Base-by-base conservation (phyloP, 2,797 vertebrate species). In the Pipistrellus pygmaeus region DNA sequence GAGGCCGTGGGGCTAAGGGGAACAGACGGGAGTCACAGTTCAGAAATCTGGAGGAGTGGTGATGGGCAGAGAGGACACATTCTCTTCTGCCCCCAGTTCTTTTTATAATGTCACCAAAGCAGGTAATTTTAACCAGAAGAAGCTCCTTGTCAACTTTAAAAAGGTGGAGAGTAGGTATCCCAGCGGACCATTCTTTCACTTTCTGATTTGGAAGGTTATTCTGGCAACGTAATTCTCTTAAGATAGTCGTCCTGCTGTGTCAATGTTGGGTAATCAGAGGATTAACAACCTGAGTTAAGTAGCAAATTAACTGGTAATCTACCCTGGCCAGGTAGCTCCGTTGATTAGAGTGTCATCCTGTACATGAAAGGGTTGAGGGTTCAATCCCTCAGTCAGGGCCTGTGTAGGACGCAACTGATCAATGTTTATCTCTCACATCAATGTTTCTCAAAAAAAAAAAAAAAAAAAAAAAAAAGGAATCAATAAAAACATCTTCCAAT, bases 101-200 rank as follows among this genome's bases (percentile, higher is more conserved):
- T 90, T 75, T 71, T n/a, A 18, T 55, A 76, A n/a, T 75, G 23
- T 81, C 51, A 62, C 93, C 41, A 90, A 35, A 81, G 41, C 32
- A 57, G 78, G 30, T 51, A 18, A 68, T 91, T 89, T 80, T 77
- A 89, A 53, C 71, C 32, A 32, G 35, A 83, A 85, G 35, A 86
- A 85, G 38, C 80, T 90, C 17, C 3, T 78, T 51, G 38, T 46
- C 60, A 82, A 1, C 21, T 75, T 85, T 57, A 8, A 69, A 68
- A 80, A 71, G 23, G 5, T 13, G 23, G 53, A 18, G 7, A 6
- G 18, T 38, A 35, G 8, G 5, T 38, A 80, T 35, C 44, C 55
- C 38, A 53, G 10, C 51, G 30, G 86, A 82, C 55, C 17, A 20
- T 78, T 75, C 66, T 87, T 81, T 85, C 27, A 46, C 38, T 92